Percentiles rank a stretch among this genome's conserved stretches.
These are phyloP conservation scores for Arenaria interpres DNA, from an alignment of 2,113 vertebrate species.

Conservation along the genomic window DNA sequence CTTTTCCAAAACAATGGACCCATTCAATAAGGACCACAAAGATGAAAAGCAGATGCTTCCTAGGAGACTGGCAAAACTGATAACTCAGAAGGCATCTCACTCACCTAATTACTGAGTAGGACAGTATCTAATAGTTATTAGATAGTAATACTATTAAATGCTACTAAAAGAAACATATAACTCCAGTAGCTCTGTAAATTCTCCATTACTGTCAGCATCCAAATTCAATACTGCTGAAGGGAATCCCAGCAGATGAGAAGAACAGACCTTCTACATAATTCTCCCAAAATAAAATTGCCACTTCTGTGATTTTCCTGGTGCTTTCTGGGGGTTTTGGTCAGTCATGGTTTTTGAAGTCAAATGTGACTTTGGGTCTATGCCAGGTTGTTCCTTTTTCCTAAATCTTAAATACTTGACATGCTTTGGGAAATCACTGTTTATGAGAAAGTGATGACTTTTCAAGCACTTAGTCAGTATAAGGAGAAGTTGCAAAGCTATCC, in stretches of 20 bases:
- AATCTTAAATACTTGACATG: not conserved
- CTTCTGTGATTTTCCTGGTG: not conserved
- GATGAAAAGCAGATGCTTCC: conserved; percentile 20
- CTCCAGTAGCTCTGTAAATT: not conserved
- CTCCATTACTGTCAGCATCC: not conserved
- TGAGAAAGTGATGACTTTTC: not conserved
- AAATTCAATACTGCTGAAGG: not conserved
- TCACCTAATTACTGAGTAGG: not conserved
- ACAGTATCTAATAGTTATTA: not conserved
- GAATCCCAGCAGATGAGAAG: not conserved
- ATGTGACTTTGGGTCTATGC: not conserved
- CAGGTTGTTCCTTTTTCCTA: not conserved
- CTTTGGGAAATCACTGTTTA: not conserved
- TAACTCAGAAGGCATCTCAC: not conserved
- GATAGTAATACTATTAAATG: conserved; percentile 26
- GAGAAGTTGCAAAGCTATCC: not conserved
- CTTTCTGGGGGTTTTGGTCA: not conserved
- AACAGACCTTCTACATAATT: not conserved
- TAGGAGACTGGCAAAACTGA: not conserved
- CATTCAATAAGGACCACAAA: not conserved
- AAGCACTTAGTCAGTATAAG: not conserved
- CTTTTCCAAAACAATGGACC: not conserved
- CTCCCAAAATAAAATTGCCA: not conserved
- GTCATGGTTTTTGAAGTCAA: not conserved
- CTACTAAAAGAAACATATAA: not conserved